Evolutionary conservation across 2,113 vertebrate genomes (phyloP), one percentile per base, ranked within the genome.

Genomic region (Sinocyclocheilus anshuiensis): DNA sequence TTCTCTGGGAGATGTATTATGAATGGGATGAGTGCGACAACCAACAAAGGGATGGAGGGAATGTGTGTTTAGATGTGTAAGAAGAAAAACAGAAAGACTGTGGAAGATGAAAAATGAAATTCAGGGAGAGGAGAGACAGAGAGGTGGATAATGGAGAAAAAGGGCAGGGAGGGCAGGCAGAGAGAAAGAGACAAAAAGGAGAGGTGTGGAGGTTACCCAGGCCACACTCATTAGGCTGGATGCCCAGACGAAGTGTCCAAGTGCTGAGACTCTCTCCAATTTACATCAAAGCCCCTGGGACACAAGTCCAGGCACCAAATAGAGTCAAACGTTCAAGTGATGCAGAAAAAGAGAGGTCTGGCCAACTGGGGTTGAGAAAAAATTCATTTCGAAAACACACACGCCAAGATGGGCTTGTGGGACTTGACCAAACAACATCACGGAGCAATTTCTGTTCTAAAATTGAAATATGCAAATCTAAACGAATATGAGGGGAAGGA

Each of bases 231-330:
- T 86, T 86, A 83, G 74, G 79, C 84, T 72, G 74, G 29, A 82
- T 26, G 84, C 78, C 84, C 42, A 82, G 78, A 11, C 63, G 11
- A 57, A 77, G 57, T 48, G 63, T 76, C 76, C 18, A 45, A 82
- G 81, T 63, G 84, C 57, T 42, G 33, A 53, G 57, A 48, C 61
- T 69, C 13, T 16, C 67, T 81, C 24, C 81, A 77, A 63, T 79
- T 86, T 74, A 86, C 84, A 88, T 89, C 85, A 88, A 87, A 87
- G 65, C 81, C 24, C 81, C 48, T 10, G 72, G 72, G 61, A 86
- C 82, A 82, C 71, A 42, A 63, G 77, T 50, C 61, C 59, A 71
- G 29, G n/a, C 48, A 83, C 63, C 57, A 87, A 83, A 88, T 85
- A n/a, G 81, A 82, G 53, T 48, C 77, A 75, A 77, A 88, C n/a